Evolutionary conservation across 2,113 vertebrate species (phyloP).

Genomic region (Sitta europaea): DNA sequence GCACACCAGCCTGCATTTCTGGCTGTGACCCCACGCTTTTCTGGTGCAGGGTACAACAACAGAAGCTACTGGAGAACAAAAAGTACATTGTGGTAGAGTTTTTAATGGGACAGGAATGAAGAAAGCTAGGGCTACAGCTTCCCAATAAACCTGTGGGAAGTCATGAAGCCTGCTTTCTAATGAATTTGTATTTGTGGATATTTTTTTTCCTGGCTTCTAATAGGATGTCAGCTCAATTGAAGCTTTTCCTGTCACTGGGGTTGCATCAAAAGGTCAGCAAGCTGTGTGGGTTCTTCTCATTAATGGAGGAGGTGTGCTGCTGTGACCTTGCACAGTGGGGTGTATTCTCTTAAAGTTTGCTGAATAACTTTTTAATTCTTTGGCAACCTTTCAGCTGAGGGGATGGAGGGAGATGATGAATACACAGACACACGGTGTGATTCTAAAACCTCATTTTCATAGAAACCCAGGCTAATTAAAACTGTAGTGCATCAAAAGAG

Average conservation of each 20-base stretch:
- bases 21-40: background rate
- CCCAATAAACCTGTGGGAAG: background rate
- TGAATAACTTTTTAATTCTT: background rate
- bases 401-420: background rate
- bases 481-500: background rate
- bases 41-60: background rate
- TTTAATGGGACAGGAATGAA: background rate
- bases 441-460: conserved; percentile 5
- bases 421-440: background rate
- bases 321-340: background rate
- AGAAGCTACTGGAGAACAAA: background rate
- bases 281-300: background rate
- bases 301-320: background rate
- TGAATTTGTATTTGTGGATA: background rate
- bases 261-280: background rate
- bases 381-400: background rate
- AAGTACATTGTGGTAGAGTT: background rate
- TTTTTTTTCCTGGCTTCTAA: background rate
- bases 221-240: background rate
- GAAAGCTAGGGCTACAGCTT: background rate
- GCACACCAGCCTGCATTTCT: background rate
- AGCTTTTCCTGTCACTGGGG: background rate
- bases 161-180: background rate
- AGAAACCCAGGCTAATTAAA: conserved; percentile 1
- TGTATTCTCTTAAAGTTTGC: background rate